Evolutionary conservation across 1,140 invertebrate species (phyloP), one percentile per base, ranked within the genome.

Genomic region (Phenacoccus solenopsis): DNA sequence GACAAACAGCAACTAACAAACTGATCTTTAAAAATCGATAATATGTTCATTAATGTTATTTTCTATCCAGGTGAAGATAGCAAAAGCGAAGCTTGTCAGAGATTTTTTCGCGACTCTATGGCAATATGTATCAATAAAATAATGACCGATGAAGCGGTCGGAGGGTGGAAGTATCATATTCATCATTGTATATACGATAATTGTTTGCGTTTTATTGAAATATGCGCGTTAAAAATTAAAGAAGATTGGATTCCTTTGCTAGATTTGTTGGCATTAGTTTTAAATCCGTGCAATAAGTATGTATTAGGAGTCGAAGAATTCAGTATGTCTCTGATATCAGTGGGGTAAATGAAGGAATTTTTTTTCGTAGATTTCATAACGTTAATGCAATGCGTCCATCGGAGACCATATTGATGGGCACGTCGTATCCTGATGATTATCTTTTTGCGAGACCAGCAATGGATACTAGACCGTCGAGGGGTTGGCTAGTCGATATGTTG

Each of bases 41-140:
- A n/a, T n/a, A n/a, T n/a, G n/a, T n/a, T n/a, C n/a, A n/a, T n/a
- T n/a, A n/a, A n/a, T n/a, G n/a, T n/a, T n/a, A n/a, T n/a, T n/a
- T n/a, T n/a, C n/a, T n/a, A n/a, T n/a, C n/a, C 74, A 94, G 92
- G 90, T 78, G 81, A 91, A 78, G 96, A 98, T 84, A 86, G 87
- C 72, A 86, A 90, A 77, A 91, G 92, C 78, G 88, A 93, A 81
- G 86, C 89, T 70, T 98, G 95, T 80, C 93, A 97, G 78, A 84
- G 93, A 75, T 98, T 98, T 84, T 96, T 95, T 81, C 87, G 91
- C 75, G 94, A 98, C 79, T 94, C 93, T 21, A 82, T 98, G 61
- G 94, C 92, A 72, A 88, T 94, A 73, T 97, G 94, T 61, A 98
- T 98, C 81, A 94, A 91, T 20, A 97, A 98, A 82, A 96, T 98